These are phyloP conservation scores for Gortyna flavago DNA, from an alignment of 2,888 invertebrate species.

Conservation along the genomic window DNA sequence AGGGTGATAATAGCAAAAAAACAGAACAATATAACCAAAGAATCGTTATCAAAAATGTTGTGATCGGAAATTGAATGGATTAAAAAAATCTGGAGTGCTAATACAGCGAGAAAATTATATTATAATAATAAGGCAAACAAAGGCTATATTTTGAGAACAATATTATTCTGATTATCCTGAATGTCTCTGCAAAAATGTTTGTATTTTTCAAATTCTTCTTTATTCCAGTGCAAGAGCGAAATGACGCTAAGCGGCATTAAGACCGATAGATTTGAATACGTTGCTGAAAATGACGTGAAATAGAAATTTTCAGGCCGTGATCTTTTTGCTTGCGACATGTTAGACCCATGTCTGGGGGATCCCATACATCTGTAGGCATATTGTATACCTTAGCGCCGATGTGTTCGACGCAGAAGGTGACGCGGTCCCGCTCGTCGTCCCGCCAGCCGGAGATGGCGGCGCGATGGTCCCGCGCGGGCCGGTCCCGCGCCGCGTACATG, in stretches of 20 bases:
- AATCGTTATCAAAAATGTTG: not conserved
- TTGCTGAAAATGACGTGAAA: not conserved
- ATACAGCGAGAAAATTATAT: too few species aligned
- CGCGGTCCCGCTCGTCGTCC: conserved; percentile 94
- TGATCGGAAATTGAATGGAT: not conserved
- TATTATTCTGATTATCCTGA: too few species aligned
- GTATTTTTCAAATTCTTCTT: too few species aligned
- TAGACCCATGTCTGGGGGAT: not conserved
- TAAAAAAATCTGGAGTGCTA: too few species aligned
- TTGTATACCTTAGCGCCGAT: conserved; percentile 92
- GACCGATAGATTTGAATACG: not conserved
- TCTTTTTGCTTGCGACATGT: too few species aligned
- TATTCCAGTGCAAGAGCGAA: not conserved
- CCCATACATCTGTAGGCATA: not conserved
- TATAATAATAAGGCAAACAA: too few species aligned
- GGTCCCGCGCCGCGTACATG: conserved; percentile 91
- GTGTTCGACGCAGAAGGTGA: conserved; percentile 95
- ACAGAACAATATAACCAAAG: not conserved
- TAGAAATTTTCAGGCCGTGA: not conserved
- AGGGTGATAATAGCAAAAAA: not conserved
- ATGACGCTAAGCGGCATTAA: not conserved
- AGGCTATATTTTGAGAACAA: too few species aligned
- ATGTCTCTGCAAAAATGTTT: too few species aligned
- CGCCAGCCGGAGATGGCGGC: conserved; percentile 97
- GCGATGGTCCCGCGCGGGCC: conserved; percentile 94